Evolutionary conservation across 2,113 vertebrate genomes (phyloP).

Genomic region (Tinamus guttatus): DNA sequence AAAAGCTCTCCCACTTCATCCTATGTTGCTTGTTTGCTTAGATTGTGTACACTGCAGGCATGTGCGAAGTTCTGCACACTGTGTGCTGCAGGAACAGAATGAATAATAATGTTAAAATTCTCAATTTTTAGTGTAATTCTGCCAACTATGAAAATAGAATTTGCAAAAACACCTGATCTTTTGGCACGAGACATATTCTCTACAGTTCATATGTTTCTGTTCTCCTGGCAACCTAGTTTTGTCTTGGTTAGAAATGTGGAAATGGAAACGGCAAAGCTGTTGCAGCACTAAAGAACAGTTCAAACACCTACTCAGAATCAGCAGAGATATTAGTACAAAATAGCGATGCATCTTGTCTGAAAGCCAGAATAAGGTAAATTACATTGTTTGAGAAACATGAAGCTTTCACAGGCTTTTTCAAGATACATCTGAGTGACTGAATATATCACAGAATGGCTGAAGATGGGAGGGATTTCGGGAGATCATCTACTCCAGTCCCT

Average conservation of each 20-base stretch:
- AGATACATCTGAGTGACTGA: background rate
- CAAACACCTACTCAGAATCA: constrained; percentile 1
- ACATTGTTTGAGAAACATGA: background rate
- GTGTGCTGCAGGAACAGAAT: background rate
- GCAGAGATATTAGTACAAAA: background rate
- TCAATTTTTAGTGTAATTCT: background rate
- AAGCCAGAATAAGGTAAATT: background rate
- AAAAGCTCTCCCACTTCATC: background rate
- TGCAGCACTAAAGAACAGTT: background rate
- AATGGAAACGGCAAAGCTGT: background rate
- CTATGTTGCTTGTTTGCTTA: background rate
- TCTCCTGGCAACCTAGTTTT: constrained; percentile 4
- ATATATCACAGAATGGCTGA: too few species aligned
- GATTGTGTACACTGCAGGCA: accelerated
- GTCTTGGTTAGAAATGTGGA: constrained; percentile 4
- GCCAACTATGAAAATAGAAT: background rate
- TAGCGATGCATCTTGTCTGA: background rate
- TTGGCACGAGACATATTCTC: background rate
- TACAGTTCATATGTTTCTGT: background rate
- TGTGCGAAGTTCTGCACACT: background rate
- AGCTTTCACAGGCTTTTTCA: background rate
- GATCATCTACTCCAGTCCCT: too few species aligned
- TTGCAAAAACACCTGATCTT: background rate
- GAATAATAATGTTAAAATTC: background rate
- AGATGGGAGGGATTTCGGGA: too few species aligned